Base-by-base conservation (phyloP, 2,888 invertebrate genomes). In the Chaetoderma sp. region DNA sequence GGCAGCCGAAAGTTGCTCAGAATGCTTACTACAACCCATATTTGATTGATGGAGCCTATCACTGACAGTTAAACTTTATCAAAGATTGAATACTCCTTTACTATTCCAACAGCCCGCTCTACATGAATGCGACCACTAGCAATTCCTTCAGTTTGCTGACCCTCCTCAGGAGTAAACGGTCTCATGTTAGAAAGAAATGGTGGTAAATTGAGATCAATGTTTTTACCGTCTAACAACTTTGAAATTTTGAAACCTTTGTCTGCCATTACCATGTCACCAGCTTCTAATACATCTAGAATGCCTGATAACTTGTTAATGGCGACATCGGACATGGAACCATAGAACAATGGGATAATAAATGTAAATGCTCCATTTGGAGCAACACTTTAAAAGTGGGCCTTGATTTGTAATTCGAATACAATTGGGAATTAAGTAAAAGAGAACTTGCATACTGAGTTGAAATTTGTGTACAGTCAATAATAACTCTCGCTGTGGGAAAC, bases 381-480 rank as follows among this genome's bases (percentile, higher is more conserved):
- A 27, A 70, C 62, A 6, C 61, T 60, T 72, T 67, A 23, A 62
- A 63, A 18, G 72, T 70, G 4, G 42, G 45, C 21, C 55, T 39
- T 13, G 66, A 50, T 50, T 72, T 72, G 33, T 72, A 72, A 36
- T 63, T 25, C 10, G 66, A 68, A 39, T 68, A 72, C 33, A 60
- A 33, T 28, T 70, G 32, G 10, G 68, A 68, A 18, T 65, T 66
- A 4, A 67, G 58, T 16, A 36, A 33, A 2, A 68, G 33, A 18
- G 70, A 54, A n/a, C 59, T 59, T 49, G 71, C 66, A 1, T 39
- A 47, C 25, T 68, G 65, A 18, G 54, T 52, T 58, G 56, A 69
- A 4, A 72, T 61, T 57, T 72, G 66, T 27, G 70, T 72, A 27
- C 70, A 72, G 54, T 72, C 68, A 10, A 70, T 30, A 16, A 67